Conservation (phyloP, 2,888 invertebrate species). For the Craniophora ligustri region DNA sequence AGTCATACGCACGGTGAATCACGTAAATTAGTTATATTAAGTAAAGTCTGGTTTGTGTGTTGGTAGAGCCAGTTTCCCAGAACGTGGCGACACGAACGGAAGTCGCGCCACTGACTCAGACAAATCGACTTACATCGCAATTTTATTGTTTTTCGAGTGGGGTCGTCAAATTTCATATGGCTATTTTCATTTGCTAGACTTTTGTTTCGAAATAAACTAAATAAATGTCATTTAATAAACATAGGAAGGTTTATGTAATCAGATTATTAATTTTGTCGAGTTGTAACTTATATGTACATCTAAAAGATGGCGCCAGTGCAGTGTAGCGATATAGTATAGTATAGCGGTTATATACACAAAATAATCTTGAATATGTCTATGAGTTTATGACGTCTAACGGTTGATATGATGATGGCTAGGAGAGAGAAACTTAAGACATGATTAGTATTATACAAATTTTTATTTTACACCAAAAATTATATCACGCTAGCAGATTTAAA, state of each 20-base stretch:
- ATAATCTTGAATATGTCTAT: not conserved
- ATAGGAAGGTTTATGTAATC: not conserved
- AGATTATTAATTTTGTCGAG: not conserved
- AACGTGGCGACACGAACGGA: constrained; percentile 72
- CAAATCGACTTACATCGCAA: constrained; percentile 56
- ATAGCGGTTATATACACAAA: not conserved
- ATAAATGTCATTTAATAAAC: not conserved
- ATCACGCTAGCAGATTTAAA: constrained; percentile 21
- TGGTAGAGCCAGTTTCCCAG: constrained; percentile 64
- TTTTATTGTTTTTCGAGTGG: constrained; percentile 67
- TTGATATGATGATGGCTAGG: no score
- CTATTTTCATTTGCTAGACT: constrained; percentile 14
- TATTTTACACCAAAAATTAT: not conserved
- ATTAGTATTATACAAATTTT: not conserved
- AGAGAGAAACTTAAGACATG: no score
- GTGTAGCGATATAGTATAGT: no score
- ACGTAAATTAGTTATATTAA: constrained; percentile 56
- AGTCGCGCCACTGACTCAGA: constrained; percentile 77
- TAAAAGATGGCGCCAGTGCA: constrained; percentile 37
- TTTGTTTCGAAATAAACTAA: constrained; percentile 2
- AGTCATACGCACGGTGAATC: constrained; percentile 69
- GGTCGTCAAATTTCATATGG: constrained; percentile 46
- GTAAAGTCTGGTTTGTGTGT: constrained; percentile 50
- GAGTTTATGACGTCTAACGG: no score
- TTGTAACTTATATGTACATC: constrained; percentile 1